A percentile compares a stretch with the other conserved stretches of the same genome.
These are phyloP conservation scores for Delphinapterus leucas DNA, from an alignment of 2,113 vertebrate genomes.

Conservation along the genomic window DNA sequence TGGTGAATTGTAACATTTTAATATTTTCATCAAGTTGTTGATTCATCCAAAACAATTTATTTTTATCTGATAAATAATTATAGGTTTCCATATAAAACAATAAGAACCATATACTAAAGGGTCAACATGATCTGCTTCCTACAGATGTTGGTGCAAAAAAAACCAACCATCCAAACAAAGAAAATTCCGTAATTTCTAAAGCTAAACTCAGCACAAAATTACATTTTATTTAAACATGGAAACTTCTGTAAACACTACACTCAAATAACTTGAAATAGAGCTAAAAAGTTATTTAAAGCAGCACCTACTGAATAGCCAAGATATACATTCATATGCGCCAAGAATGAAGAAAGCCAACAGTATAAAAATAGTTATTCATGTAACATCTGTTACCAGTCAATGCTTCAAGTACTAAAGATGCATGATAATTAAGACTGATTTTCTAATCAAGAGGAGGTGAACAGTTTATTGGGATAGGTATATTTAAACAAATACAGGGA, in stretches of 20 bases:
- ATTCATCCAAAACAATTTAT: neutral
- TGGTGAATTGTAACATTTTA: neutral
- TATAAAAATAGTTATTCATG: neutral
- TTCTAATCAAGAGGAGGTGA: neutral
- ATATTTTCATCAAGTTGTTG: neutral
- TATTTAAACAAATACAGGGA: neutral
- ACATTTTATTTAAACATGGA: neutral
- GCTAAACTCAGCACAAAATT: neutral
- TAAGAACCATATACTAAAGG: neutral
- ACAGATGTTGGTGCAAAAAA: neutral
- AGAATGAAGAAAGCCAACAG: neutral
- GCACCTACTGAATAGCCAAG: neutral
- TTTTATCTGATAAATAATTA: neutral
- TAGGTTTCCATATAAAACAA: neutral
- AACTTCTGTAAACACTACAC: neutral
- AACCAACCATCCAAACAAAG: neutral
- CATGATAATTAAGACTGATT: neutral
- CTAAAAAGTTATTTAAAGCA: neutral
- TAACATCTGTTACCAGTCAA: neutral
- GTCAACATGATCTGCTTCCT: neutral
- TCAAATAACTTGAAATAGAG: neutral
- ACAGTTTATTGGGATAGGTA: neutral
- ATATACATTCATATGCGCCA: neutral
- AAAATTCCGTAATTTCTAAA: neutral
- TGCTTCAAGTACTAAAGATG: neutral